phyloP scores from a whole-genome alignment of 2,797 vertebrate genomes.

The Sebastes matsubarae region DNA sequence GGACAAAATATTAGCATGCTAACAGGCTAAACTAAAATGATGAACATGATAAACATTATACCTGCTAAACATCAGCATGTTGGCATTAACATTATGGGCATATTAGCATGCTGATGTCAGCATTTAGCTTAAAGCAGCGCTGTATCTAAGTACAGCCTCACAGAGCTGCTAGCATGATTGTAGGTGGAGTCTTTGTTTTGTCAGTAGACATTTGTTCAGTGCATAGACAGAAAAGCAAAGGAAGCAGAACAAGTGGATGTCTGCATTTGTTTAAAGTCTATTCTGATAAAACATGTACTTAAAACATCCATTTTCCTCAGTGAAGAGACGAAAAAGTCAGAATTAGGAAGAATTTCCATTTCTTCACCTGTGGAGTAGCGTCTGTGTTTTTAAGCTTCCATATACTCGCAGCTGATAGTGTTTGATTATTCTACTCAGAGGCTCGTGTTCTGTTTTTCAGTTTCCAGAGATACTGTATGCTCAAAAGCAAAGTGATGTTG shows the following conservation, averaged over 20 bases:
- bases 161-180: background rate
- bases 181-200: background rate
- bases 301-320: background rate
- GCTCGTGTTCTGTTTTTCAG: background rate
- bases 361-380: background rate
- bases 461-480: background rate
- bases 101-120: background rate
- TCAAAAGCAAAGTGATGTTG: conserved; percentile 10
- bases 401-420: background rate
- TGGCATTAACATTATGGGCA: background rate
- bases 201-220: background rate
- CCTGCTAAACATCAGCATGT: background rate
- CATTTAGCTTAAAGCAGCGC: background rate
- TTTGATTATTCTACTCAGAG: conserved; percentile 2
- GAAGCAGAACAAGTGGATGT: background rate
- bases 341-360: background rate
- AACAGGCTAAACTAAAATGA: background rate
- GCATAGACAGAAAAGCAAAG: background rate
- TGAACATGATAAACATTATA: background rate
- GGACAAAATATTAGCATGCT: background rate
- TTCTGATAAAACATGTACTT: background rate
- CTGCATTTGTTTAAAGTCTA: background rate
- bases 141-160: background rate
- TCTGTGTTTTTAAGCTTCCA: background rate
- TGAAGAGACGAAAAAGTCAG: background rate